phyloP scores from a whole-genome alignment of 2,888 invertebrate genomes.

The Sarcophaga variegata region DNA sequence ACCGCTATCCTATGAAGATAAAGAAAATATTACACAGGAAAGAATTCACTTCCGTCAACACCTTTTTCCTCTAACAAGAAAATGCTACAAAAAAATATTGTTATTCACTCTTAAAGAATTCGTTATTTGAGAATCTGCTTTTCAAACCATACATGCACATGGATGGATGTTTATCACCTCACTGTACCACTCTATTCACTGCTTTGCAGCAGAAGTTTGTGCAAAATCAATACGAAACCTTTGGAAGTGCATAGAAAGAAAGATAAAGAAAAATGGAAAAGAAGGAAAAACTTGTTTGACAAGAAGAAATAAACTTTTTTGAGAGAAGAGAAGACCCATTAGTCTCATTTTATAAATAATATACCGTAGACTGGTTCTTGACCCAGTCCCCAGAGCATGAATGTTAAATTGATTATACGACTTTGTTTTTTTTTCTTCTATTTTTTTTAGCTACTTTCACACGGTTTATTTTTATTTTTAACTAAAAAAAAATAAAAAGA shows the following conservation, averaged over 20 bases:
- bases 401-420: constrained; percentile 47
- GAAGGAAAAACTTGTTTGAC: constrained; percentile 54
- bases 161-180: too few species aligned
- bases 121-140: too few species aligned
- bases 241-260: constrained; percentile 3
- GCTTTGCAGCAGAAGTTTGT: not conserved
- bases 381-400: constrained; percentile 70
- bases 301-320: constrained; percentile 32
- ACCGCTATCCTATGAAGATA: too few species aligned
- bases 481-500: not conserved
- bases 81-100: too few species aligned
- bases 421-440: constrained; percentile 16
- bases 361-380: constrained; percentile 71
- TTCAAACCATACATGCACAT: too few species aligned
- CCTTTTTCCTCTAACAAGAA: too few species aligned
- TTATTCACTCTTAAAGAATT: too few species aligned
- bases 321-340: constrained; percentile 41
- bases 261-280: not conserved
- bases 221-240: constrained; percentile 2
- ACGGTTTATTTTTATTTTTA: constrained; percentile 49
- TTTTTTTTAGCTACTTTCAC: constrained; percentile 56
- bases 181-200: too few species aligned
- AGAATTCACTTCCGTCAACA: too few species aligned
- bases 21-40: too few species aligned
- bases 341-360: constrained; percentile 49